These are phyloP conservation scores for Mellilla xanthometata DNA, from an alignment of 2,888 invertebrate genomes.

Conservation along the genomic window DNA sequence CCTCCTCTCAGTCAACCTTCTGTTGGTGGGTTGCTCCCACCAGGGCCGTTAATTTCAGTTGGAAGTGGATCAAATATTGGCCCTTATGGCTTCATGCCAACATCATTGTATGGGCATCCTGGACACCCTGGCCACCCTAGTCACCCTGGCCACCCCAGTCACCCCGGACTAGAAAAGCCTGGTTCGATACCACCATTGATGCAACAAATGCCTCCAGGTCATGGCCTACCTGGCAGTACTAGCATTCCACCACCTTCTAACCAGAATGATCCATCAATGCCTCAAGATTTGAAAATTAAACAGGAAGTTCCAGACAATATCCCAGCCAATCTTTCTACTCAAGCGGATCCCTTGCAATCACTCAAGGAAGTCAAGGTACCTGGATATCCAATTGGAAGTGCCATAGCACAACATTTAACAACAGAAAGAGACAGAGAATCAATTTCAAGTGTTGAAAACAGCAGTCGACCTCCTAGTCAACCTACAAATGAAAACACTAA, in stretches of 20 bases:
- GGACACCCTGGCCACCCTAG: slow-evolving; percentile 54
- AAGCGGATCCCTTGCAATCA: slow-evolving; percentile 88
- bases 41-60: slow-evolving; percentile 83
- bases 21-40: slow-evolving; percentile 80
- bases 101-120: slow-evolving; percentile 68
- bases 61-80: slow-evolving; percentile 81
- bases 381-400: slow-evolving; percentile 84
- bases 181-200: slow-evolving; percentile 63
- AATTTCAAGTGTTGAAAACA: slow-evolving; percentile 73
- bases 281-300: slow-evolving; percentile 79
- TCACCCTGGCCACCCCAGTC: slow-evolving; percentile 61
- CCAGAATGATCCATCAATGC: slow-evolving; percentile 72
- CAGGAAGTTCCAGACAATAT: slow-evolving; percentile 79
- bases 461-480: slow-evolving; percentile 74
- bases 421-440: slow-evolving; percentile 77
- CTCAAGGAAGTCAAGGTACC: slow-evolving; percentile 91
- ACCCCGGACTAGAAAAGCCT: slow-evolving; percentile 66
- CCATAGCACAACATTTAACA: slow-evolving; percentile 73
- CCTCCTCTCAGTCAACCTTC: slow-evolving; percentile 80
- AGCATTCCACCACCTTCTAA: slow-evolving; percentile 56
- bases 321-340: slow-evolving; percentile 77
- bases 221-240: slow-evolving; percentile 53
- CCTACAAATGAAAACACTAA: slow-evolving; percentile 73
- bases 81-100: slow-evolving; percentile 85
- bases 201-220: slow-evolving; percentile 66